Conservation (phyloP, 2,888 invertebrate species). For the Opisthograptis luteolata region DNA sequence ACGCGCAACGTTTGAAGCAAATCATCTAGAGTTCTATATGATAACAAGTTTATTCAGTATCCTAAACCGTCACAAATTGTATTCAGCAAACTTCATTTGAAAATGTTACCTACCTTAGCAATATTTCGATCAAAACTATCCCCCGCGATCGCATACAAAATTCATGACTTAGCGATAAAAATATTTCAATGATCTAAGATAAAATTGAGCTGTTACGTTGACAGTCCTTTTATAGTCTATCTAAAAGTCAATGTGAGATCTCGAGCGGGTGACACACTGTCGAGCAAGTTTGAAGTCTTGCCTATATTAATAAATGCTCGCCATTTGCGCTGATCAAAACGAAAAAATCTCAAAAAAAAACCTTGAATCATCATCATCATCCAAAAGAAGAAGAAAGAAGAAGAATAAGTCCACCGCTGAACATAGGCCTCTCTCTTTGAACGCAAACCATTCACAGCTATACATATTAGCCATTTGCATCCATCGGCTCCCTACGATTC, state of each 20-base stretch:
- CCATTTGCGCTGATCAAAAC: no score
- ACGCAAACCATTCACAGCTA: no score
- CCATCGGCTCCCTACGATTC: no score
- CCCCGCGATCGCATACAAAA: slow-evolving; percentile 34
- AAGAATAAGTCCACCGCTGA: no score
- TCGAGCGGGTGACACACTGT: slow-evolving; percentile 18
- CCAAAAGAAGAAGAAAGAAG: no score
- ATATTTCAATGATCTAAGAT: slow-evolving; percentile 58
- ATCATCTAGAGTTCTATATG: no score
- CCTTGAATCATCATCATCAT: no score
- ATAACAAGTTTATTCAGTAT: background rate
- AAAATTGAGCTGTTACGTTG: slow-evolving; percentile 53
- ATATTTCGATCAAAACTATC: slow-evolving; percentile 23
- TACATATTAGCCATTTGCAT: no score
- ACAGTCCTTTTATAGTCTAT: slow-evolving; percentile 57
- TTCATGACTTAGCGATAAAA: slow-evolving; percentile 53
- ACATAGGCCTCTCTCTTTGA: no score
- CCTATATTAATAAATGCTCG: no score
- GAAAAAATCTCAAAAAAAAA: no score
- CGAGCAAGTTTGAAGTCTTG: background rate
- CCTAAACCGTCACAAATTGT: slow-evolving; percentile 4
- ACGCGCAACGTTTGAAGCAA: no score
- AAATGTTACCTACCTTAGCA: slow-evolving; percentile 12
- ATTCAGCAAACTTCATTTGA: slow-evolving; percentile 14
- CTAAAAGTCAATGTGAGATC: slow-evolving; percentile 43